Evolutionary conservation across 2,797 vertebrate genomes (phyloP), one percentile per base, ranked within the genome.

Genomic region (Chelon auratus): DNA sequence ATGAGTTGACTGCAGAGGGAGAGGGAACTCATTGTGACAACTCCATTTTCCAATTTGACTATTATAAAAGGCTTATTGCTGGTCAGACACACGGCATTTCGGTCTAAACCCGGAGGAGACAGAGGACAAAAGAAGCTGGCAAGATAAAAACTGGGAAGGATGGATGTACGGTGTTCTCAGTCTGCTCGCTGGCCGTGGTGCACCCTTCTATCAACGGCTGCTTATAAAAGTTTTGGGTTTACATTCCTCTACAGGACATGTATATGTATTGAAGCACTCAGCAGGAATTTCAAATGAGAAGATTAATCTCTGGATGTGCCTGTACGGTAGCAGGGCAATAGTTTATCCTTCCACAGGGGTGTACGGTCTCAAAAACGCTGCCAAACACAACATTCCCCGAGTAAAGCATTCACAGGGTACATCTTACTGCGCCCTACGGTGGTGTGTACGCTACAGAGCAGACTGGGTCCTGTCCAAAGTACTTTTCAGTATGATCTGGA

Each of bases 171-270:
- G 45, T 74, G 62, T 26, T 52, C 20, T 52, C 37, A 10, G 48
- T 62, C 59, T 56, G 60, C 61, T 50, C 1, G 17, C 67, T 59
- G 59, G 37, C 36, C 66, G 60, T 50, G 56, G 69, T 62, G 72
- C 55, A 54, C 40, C 60, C 17, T 15, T 86, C 86, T 75, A 68
- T 89, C 86, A 88, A 77, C 87, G 90, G 84, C 87, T 87, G 72
- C 87, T 88, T 85, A 83, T 84, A 77, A 87, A 86, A 77, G 62
- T 57, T 45, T 68, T 50, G 62, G 61, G 75, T 89, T 89, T 89
- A 89, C 87, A 90, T 91, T 93, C 86, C 87, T 81, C 65, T 57
- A 17, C 45, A 51, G 71, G 78, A 87, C 82, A 77, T 85, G 74
- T 88, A 83, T 82, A 84, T 63, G 72, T 76, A 68, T 33, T 9